Conservation (phyloP, 2,888 invertebrate species). For the Drosophila birchii region DNA sequence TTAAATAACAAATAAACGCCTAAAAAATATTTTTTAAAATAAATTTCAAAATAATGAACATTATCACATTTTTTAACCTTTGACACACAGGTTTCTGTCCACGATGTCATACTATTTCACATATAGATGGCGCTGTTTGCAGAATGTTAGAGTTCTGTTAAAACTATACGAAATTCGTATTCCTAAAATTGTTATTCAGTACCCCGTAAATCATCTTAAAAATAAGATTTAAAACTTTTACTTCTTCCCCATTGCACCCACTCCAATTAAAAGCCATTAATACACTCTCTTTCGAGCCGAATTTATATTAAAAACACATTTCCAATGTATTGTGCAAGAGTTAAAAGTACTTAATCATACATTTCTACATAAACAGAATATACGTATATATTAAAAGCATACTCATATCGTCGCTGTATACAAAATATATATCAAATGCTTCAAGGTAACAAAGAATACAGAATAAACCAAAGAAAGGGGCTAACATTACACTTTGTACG, state of each 20-base stretch:
- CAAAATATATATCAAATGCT: slow-evolving; percentile 57
- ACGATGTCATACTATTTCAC: neutral
- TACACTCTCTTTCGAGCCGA: slow-evolving; percentile 3
- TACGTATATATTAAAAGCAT: slow-evolving; percentile 63
- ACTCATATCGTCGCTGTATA: slow-evolving; percentile 50
- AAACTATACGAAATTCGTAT: neutral
- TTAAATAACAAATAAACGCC: neutral
- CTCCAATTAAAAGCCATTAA: neutral
- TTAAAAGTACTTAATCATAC: slow-evolving; percentile 74
- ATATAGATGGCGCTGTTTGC: neutral
- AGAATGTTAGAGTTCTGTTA: neutral
- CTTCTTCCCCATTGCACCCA: neutral
- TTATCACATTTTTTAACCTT: neutral
- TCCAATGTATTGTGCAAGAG: slow-evolving; percentile 74
- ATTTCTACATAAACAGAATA: slow-evolving; percentile 71
- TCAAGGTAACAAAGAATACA: slow-evolving; percentile 61
- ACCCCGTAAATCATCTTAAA: too few relatives aligned
- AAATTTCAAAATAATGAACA: neutral
- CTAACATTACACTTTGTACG: slow-evolving; percentile 30
- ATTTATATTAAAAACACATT: slow-evolving; percentile 70
- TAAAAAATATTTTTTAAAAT: neutral
- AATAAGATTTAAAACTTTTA: too few relatives aligned
- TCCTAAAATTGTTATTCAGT: neutral
- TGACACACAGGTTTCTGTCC: neutral
- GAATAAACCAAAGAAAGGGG: slow-evolving; percentile 16